Evolutionary conservation across 53 echinoderm and acorn worm species (phyloP).

Genomic region (Glandiceps talaboti): DNA sequence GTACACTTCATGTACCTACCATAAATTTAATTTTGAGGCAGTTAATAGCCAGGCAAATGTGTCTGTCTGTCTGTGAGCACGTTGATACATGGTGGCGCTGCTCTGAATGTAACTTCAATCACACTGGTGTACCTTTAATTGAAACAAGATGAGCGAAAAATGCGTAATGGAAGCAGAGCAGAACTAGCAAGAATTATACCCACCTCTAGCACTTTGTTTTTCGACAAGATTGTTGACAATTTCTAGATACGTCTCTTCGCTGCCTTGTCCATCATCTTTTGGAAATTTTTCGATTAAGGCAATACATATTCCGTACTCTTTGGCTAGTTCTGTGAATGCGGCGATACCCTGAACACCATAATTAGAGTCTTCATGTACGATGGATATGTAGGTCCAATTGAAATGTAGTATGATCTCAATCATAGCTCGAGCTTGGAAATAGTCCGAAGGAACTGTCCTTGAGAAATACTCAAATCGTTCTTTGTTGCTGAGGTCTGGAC

Average conservation of each 20-base stretch:
- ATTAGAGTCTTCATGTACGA: conserved; percentile 81
- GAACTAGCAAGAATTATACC: neutral
- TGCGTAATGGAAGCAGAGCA: neutral
- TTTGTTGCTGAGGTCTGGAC: conserved; percentile 79
- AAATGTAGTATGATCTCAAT: conserved; percentile 55
- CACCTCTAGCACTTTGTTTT: conserved; percentile 57
- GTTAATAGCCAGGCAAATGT: too few species aligned
- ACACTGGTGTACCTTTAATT: too few species aligned
- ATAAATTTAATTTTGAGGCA: too few species aligned
- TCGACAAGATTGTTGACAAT: conserved; percentile 43
- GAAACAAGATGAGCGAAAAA: neutral
- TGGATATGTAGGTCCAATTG: conserved; percentile 84
- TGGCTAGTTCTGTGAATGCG: conserved; percentile 45
- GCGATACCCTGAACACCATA: conserved; percentile 71
- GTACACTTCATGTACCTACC: too few species aligned
- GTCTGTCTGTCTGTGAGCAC: too few species aligned
- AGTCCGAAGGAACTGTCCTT: conserved; percentile 87
- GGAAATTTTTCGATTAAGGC: conserved; percentile 67
- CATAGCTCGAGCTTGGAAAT: conserved; percentile 76
- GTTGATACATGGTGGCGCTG: too few species aligned
- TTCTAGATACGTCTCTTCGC: conserved; percentile 37
- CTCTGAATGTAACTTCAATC: too few species aligned
- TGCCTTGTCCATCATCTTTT: conserved; percentile 20
- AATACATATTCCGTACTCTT: conserved; percentile 46
- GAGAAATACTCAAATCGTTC: conserved; percentile 82